These are phyloP conservation scores for Saturnia japonica DNA, from an alignment of 2,888 invertebrate genomes.

Conservation along the genomic window DNA sequence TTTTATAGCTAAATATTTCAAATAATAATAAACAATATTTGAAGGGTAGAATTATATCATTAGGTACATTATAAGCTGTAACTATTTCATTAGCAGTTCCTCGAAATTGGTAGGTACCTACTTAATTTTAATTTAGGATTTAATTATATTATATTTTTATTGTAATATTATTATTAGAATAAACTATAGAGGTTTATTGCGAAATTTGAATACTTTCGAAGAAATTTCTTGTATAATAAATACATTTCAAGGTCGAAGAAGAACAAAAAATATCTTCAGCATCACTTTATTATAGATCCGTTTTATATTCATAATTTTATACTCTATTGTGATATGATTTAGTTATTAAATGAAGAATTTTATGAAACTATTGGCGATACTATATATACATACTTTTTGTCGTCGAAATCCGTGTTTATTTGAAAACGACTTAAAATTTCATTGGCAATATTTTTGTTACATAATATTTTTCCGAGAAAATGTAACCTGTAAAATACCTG, in stretches of 20 bases:
- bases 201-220: background rate
- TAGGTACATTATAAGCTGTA: background rate
- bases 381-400: too few species aligned
- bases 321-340: constrained; percentile 10
- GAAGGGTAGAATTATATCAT: background rate
- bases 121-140: constrained; percentile 25
- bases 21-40: background rate
- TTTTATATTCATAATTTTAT: background rate
- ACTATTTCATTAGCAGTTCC: constrained; percentile 65
- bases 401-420: background rate
- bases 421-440: background rate
- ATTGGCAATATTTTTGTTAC: background rate
- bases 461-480: background rate
- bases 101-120: constrained; percentile 61
- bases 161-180: background rate
- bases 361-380: background rate
- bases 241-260: background rate
- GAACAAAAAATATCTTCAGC: background rate
- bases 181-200: background rate
- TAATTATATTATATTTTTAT: background rate
- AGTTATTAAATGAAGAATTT: background rate
- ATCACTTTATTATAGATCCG: background rate
- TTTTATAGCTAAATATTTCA: background rate
- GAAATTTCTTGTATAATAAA: background rate
- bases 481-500: background rate